phyloP scores from a whole-genome alignment of 2,888 invertebrate species.

The Acleris sparsana region DNA sequence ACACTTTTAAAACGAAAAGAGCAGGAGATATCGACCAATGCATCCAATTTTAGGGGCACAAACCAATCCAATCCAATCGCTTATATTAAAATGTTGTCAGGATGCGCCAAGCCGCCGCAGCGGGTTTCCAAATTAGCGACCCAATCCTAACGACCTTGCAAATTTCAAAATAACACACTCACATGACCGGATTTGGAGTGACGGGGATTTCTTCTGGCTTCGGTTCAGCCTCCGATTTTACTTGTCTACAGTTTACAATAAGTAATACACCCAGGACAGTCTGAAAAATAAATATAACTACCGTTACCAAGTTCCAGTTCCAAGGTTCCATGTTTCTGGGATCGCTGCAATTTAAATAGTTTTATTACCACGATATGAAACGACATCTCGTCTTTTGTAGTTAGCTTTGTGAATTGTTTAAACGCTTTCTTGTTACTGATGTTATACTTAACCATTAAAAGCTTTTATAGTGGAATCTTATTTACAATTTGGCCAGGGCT shows the following conservation, averaged over 20 bases:
- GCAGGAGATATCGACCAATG: no score
- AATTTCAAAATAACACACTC: slow-evolving; percentile 20
- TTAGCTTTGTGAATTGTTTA: slow-evolving; percentile 23
- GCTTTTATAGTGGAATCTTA: slow-evolving; percentile 50
- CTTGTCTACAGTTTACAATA: slow-evolving; percentile 12
- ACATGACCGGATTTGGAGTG: slow-evolving; percentile 23
- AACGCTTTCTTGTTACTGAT: slow-evolving; percentile 43
- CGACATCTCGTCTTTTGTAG: slow-evolving; percentile 9
- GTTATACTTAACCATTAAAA: slow-evolving; percentile 43
- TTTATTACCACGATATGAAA: slow-evolving; percentile 13
- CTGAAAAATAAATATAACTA: slow-evolving; percentile 16
- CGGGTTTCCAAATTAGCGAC: slow-evolving; percentile 22
- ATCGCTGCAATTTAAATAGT: not conserved
- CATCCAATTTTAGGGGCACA: no score
- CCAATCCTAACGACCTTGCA: slow-evolving; percentile 2
- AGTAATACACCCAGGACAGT: slow-evolving; percentile 17
- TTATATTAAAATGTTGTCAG: not conserved
- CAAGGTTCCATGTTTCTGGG: not conserved
- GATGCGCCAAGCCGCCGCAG: not conserved
- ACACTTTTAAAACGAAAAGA: no score
- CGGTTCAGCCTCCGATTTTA: slow-evolving; percentile 16
- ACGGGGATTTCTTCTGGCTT: slow-evolving; percentile 16
- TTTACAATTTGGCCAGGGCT: slow-evolving; percentile 45
- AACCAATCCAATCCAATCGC: no score
- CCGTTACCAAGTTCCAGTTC: not conserved